phyloP scores from a whole-genome alignment of 2,113 vertebrate species.

The Cololabis saira region DNA sequence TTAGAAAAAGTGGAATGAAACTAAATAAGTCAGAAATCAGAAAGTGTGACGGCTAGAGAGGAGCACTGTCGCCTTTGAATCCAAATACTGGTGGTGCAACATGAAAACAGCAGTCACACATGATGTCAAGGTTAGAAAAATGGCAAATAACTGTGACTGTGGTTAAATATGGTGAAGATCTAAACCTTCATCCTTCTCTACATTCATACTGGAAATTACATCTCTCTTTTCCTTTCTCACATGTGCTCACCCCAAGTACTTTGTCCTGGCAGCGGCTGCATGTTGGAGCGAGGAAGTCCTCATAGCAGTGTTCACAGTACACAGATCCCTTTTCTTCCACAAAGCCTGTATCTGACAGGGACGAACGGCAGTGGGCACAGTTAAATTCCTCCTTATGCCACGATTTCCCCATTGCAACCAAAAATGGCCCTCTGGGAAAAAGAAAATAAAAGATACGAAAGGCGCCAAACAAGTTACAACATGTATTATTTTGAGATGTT shows the following conservation, averaged over 20 bases:
- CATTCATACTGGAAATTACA: not conserved
- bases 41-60: too few relatives aligned
- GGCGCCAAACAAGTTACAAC: not conserved
- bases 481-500: not conserved
- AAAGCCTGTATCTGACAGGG: conserved; percentile 93
- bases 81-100: too few relatives aligned
- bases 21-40: too few relatives aligned
- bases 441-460: not conserved
- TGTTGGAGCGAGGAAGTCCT: conserved; percentile 93
- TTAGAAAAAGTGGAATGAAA: too few relatives aligned
- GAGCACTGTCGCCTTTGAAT: too few relatives aligned
- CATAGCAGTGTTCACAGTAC: conserved; percentile 95
- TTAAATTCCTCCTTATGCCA: conserved; percentile 99
- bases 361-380: conserved; percentile 90
- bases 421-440: conserved; percentile 90
- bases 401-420: conserved; percentile 94
- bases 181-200: not conserved
- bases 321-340: conserved; percentile 92
- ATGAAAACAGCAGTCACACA: too few relatives aligned
- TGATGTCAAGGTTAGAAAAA: not conserved
- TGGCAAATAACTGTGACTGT: not conserved
- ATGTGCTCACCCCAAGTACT: conserved; percentile 84
- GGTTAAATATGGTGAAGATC: too few relatives aligned
- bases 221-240: not conserved
- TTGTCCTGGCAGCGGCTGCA: conserved; percentile 94